Evolutionary conservation across 2,797 vertebrate species (phyloP).

Genomic region (Emydoidea blandingii): DNA sequence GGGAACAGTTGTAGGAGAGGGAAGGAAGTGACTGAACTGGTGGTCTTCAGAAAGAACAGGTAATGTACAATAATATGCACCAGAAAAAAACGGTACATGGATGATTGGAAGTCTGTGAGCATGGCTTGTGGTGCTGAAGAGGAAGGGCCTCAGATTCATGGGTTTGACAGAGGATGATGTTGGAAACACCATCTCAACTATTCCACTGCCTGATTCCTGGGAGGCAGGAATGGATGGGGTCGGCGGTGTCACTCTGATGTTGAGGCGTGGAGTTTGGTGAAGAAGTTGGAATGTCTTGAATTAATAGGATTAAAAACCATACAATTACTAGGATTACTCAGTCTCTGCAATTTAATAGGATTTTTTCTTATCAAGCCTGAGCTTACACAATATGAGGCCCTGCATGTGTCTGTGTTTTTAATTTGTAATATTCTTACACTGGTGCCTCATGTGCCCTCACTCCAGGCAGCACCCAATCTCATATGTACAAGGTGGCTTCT

Average conservation of each 20-base stretch:
- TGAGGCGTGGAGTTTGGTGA: background rate
- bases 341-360: slow-evolving; percentile 52
- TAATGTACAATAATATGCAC: background rate
- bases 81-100: background rate
- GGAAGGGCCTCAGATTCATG: background rate
- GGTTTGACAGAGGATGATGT: background rate
- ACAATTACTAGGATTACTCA: slow-evolving; percentile 67
- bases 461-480: background rate
- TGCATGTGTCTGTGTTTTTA: background rate
- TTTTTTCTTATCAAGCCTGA: slow-evolving; percentile 60
- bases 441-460: background rate
- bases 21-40: accelerated
- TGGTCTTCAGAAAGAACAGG: background rate
- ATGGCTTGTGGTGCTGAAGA: background rate
- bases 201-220: background rate
- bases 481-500: accelerated
- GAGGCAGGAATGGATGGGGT: background rate
- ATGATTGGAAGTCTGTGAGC: background rate
- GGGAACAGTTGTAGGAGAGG: background rate
- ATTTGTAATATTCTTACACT: background rate
- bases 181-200: background rate
- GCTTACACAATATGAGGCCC: slow-evolving; percentile 23
- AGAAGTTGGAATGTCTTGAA: slow-evolving; percentile 43
- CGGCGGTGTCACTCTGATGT: background rate
- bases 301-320: slow-evolving; percentile 65